Evolutionary conservation across 2,797 vertebrate genomes (phyloP).

Genomic region (Lagocephalus sceleratus): DNA sequence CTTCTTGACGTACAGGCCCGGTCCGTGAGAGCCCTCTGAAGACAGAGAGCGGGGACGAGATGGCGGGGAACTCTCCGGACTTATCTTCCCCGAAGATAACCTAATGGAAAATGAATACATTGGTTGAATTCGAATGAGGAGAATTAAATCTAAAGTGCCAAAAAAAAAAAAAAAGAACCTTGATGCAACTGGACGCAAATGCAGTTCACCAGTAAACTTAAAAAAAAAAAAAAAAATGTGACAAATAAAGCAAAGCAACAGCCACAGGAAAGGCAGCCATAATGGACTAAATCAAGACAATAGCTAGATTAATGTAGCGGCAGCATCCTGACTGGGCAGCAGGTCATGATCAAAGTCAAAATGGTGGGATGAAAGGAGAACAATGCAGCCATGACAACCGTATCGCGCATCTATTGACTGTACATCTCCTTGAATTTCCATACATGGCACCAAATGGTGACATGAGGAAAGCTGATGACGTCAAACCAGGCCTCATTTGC

Average conservation of each 20-base stretch:
- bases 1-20: constrained; percentile 87
- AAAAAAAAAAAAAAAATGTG: constrained; percentile 24
- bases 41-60: constrained; percentile 76
- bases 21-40: constrained; percentile 85
- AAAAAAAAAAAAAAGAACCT: neutral
- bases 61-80: constrained; percentile 91
- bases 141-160: neutral
- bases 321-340: constrained; percentile 46
- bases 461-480: constrained; percentile 59
- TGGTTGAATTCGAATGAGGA: constrained; percentile 10
- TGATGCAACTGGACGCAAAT: constrained; percentile 20
- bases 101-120: constrained; percentile 68
- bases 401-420: constrained; percentile 51
- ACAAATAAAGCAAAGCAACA: neutral
- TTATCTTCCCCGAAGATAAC: constrained; percentile 97
- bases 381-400: constrained; percentile 60
- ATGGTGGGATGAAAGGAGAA: constrained; percentile 53
- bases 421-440: constrained; percentile 55
- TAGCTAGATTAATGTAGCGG: constrained; percentile 37
- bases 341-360: constrained; percentile 55
- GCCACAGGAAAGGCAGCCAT: constrained; percentile 47
- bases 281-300: constrained; percentile 50
- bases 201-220: constrained; percentile 18
- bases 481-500: constrained; percentile 67
- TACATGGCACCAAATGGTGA: constrained; percentile 65